Evolutionary conservation across 2,888 invertebrate genomes (phyloP).

Genomic region (Nomada ruficornis): DNA sequence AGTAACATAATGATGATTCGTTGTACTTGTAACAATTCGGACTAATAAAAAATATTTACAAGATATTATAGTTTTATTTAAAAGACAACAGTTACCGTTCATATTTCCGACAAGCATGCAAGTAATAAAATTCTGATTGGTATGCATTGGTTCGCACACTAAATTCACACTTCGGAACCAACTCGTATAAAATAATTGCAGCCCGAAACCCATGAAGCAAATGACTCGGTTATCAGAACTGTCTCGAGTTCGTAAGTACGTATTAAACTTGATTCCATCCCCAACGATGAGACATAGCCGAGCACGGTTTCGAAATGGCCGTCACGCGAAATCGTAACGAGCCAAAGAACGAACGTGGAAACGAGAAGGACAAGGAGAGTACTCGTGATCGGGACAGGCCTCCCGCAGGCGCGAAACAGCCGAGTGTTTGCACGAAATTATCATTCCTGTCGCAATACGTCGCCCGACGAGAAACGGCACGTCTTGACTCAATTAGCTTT

Average conservation of each 20-base stretch:
- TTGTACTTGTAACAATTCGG: too few species aligned
- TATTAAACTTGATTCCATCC: slow-evolving; percentile 52
- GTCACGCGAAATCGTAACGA: slow-evolving; percentile 67
- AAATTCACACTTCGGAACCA: too few species aligned
- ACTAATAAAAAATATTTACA: too few species aligned
- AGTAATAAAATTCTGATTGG: too few species aligned
- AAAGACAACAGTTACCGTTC: too few species aligned
- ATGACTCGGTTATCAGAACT: neutral
- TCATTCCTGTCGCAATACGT: slow-evolving; percentile 72
- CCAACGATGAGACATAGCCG: slow-evolving; percentile 45
- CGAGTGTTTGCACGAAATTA: slow-evolving; percentile 70
- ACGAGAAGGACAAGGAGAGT: slow-evolving; percentile 50
- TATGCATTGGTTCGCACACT: too few species aligned
- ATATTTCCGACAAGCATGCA: too few species aligned
- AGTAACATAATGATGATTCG: too few species aligned
- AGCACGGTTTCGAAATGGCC: slow-evolving; percentile 53
- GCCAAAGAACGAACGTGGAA: slow-evolving; percentile 39
- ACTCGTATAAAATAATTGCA: too few species aligned
- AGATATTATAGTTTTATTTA: too few species aligned
- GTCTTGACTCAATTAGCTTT: slow-evolving; percentile 58
- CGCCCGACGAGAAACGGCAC: slow-evolving; percentile 40
- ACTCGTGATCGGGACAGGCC: slow-evolving; percentile 67
- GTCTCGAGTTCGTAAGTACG: slow-evolving; percentile 25
- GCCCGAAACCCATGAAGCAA: too few species aligned
- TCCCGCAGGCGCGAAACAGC: slow-evolving; percentile 74